Conservation (phyloP, 2,113 vertebrate genomes). For the Microcebus jonahi region DNA sequence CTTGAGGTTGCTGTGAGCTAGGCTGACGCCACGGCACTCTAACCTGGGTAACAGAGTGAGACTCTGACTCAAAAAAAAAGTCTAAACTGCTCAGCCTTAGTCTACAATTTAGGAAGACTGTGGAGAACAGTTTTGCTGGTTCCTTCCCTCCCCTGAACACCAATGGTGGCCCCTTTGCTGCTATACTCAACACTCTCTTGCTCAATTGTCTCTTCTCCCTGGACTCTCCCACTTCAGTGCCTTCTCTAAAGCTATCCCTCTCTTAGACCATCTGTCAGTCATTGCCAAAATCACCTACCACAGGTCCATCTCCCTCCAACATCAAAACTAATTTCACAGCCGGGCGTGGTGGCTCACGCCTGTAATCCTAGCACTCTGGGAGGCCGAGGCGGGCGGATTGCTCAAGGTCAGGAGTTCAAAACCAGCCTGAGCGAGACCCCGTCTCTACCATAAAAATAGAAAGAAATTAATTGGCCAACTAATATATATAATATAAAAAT, state of each 20-base stretch:
- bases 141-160: neutral
- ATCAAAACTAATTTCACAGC: neutral
- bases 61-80: neutral
- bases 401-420: no score
- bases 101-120: neutral
- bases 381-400: no score
- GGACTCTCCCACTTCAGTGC: neutral
- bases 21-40: no score
- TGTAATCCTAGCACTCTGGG: no score
- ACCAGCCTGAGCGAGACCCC: no score
- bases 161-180: neutral
- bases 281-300: neutral
- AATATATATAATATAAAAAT: no score
- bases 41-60: no score
- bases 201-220: neutral
- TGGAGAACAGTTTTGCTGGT: neutral
- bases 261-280: neutral
- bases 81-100: conserved; percentile 20
- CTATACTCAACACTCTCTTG: neutral
- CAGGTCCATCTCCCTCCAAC: neutral
- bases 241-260: neutral
- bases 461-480: no score
- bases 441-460: no score
- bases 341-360: no score
- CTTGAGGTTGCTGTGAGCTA: no score